Base-by-base conservation (phyloP, 2,797 vertebrate species). In the Sebastolobus alascanus region DNA sequence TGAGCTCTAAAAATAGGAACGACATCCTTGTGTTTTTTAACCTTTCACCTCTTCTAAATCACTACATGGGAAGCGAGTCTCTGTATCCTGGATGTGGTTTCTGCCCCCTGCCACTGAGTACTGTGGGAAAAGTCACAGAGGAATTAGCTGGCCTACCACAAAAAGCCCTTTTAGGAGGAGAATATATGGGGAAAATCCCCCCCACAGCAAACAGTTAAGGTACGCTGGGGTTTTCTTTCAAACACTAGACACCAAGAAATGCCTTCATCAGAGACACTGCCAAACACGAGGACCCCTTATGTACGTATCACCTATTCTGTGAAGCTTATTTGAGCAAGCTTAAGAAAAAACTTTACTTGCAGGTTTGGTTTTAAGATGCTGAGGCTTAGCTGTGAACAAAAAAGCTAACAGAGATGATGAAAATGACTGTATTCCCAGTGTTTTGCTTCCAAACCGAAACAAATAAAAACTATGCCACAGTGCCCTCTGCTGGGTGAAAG, bases 401-500 rank as follows among this genome's bases (percentile, higher is more conserved):
- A 59, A 37, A 25, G 1, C 8, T 2, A 16, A 43, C 3, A 22
- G 38, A 63, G 5, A 52, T 20, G 7, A 55, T 33, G n/a, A 4
- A 56, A 29, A 13, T 7, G 1, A 37, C 4, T 40, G 2, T 14
- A 22, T 10, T 25, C 2, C 8, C 2, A 14, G 3, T 13, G 20
- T 13, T 52, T 31, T 54, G 20, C 27, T 65, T 31, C 9, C 20
- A 31, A 18, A 37, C 2, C 1, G n/a, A 25, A 25, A 60, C 8
- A 60, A 20, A 50, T 38, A 9, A 64, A 10, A 13, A 7, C 74
- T 71, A 4, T 82, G 56, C 74, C 73, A 40, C 77, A 87, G 83
- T 29, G 84, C 89, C 92, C 85, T 75, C 93, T 94, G 77, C 87
- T 90, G 94, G 80, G n/a, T 1, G 0, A 50, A 2, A 40, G 1